phyloP scores from a whole-genome alignment of 2,797 vertebrate genomes.

The Pangasius larnaudii region DNA sequence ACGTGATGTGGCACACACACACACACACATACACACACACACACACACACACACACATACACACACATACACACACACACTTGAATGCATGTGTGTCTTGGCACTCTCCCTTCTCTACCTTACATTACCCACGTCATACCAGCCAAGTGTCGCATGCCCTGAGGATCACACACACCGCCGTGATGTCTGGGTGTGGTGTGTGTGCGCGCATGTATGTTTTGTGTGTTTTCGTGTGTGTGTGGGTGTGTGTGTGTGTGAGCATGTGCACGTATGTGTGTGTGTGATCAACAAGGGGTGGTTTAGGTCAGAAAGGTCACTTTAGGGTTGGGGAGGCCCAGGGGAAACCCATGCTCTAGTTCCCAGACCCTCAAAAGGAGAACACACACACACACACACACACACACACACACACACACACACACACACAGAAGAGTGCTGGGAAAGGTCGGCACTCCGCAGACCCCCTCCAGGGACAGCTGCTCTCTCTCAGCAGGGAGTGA shows the following conservation, averaged over 20 bases:
- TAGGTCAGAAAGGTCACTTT: slow-evolving; percentile 15
- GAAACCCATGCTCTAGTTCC: slow-evolving; percentile 69
- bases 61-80: slow-evolving; percentile 28
- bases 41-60: slow-evolving; percentile 25
- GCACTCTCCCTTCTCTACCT: neutral
- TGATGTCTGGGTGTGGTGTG: slow-evolving; percentile 6
- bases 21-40: slow-evolving; percentile 23
- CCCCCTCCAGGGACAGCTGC: slow-evolving; percentile 63
- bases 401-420: slow-evolving; percentile 6
- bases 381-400: slow-evolving; percentile 4
- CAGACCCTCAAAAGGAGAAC: slow-evolving; percentile 62
- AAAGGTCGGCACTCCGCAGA: slow-evolving; percentile 71
- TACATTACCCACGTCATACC: slow-evolving; percentile 26
- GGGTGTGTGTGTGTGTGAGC: slow-evolving; percentile 38
- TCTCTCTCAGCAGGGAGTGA: slow-evolving; percentile 70
- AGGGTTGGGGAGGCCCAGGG: slow-evolving; percentile 45
- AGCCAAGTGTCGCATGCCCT: slow-evolving; percentile 5
- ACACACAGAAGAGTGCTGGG: slow-evolving; percentile 63
- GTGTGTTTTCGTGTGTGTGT: slow-evolving; percentile 33
- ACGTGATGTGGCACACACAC: slow-evolving; percentile 5
- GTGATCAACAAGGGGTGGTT: slow-evolving; percentile 20
- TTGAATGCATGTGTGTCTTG: slow-evolving; percentile 8
- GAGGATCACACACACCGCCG: slow-evolving; percentile 2
- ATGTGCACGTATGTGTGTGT: slow-evolving; percentile 28
- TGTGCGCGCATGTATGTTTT: slow-evolving; percentile 30